Conservation (phyloP, 2,888 invertebrate species). For the Pammene aurita region DNA sequence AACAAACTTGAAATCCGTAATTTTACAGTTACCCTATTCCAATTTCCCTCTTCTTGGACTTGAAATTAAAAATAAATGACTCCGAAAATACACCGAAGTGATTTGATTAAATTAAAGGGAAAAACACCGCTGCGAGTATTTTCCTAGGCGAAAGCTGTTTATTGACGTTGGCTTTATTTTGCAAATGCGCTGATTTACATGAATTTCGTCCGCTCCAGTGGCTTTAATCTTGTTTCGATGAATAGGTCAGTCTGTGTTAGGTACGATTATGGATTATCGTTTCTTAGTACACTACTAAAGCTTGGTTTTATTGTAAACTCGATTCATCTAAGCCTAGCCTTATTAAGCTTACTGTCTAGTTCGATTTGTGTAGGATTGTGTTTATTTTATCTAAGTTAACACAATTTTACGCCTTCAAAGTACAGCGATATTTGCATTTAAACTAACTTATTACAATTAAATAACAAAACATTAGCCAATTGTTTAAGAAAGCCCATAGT, state of each 20-base stretch:
- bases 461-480: no score
- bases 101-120: slow-evolving; percentile 43
- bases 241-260: slow-evolving; percentile 2
- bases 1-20: slow-evolving; percentile 21
- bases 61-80: slow-evolving; percentile 42
- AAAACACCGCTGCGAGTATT: slow-evolving; percentile 32
- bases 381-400: no score
- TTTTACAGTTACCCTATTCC: slow-evolving; percentile 25
- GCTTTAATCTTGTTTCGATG: slow-evolving; percentile 36
- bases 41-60: slow-evolving; percentile 33
- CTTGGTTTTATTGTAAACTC: no score
- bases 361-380: no score
- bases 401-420: no score
- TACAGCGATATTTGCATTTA: no score
- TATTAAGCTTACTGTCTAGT: no score
- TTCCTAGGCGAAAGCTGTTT: slow-evolving; percentile 59
- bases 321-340: no score
- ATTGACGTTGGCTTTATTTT: slow-evolving; percentile 65
- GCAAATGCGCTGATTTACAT: slow-evolving; percentile 76
- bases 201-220: slow-evolving; percentile 56
- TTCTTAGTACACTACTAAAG: no score
- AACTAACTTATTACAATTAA: no score
- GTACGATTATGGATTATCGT: not conserved
- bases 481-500: no score
- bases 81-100: slow-evolving; percentile 40